Evolutionary conservation across 2,888 invertebrate species (phyloP).

Genomic region (Ochropleura plecta): DNA sequence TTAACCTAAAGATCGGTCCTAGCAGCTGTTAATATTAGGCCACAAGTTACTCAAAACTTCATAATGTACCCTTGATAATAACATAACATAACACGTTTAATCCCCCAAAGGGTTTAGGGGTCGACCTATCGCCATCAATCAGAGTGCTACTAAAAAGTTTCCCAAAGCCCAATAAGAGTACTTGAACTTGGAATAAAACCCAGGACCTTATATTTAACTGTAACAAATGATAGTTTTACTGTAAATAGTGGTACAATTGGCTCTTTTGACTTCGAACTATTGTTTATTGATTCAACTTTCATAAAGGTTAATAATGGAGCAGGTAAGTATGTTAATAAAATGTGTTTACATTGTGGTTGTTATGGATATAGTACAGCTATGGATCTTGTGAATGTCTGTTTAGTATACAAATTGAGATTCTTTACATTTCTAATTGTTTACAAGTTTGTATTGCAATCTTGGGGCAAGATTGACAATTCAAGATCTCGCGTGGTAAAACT

Average conservation of each 20-base stretch:
- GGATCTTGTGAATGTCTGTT: conserved; percentile 6
- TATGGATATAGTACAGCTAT: conserved; percentile 22
- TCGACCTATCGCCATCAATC: background rate
- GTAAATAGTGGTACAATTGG: background rate
- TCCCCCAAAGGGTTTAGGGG: background rate
- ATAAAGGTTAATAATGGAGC: conserved; percentile 20
- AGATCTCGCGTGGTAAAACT: background rate
- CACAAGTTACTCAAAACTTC: too few species aligned
- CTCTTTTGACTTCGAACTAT: background rate
- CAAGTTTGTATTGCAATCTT: background rate
- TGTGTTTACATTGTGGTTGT: conserved; percentile 30
- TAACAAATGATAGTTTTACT: background rate
- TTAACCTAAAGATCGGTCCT: too few species aligned
- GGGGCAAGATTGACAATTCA: background rate
- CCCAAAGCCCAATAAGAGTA: background rate
- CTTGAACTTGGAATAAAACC: background rate
- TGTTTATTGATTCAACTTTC: conserved; percentile 31
- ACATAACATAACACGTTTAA: background rate
- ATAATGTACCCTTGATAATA: background rate
- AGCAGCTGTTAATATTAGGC: too few species aligned
- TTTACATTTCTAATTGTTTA: background rate
- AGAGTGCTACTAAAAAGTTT: background rate
- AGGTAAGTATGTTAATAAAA: conserved; percentile 3
- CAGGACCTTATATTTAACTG: background rate
- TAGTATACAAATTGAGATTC: background rate